Evolutionary conservation across 2,113 vertebrate genomes (phyloP).

Genomic region (Crotalus viridis): DNA sequence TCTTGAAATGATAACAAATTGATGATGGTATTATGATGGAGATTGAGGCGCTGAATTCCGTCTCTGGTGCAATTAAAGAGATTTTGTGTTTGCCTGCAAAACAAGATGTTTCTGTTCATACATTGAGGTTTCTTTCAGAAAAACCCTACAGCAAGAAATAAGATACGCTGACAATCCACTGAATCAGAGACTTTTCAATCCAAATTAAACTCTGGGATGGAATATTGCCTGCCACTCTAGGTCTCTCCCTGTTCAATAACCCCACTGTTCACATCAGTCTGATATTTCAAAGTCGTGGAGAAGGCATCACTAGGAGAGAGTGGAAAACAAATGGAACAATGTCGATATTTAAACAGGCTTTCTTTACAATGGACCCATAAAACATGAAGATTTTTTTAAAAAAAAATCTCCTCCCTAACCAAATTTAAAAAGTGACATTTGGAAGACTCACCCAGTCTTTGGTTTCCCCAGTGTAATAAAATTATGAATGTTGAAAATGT

Average conservation of each 20-base stretch:
- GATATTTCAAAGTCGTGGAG: neutral
- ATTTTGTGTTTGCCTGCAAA: neutral
- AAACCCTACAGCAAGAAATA: neutral
- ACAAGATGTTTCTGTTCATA: neutral
- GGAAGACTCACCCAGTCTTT: neutral
- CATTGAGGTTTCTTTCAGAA: neutral
- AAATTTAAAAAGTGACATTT: neutral
- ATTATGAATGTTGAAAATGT: neutral
- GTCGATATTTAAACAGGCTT: neutral
- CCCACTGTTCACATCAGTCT: neutral
- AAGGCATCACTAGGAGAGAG: neutral
- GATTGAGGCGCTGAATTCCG: neutral
- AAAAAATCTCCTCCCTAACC: neutral
- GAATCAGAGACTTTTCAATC: neutral
- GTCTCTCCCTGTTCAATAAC: neutral
- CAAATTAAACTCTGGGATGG: neutral
- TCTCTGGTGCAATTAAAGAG: neutral
- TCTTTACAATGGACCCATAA: neutral
- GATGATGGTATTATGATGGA: neutral
- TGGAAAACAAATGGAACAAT: neutral
- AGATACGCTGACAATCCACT: neutral
- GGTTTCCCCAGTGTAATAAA: neutral
- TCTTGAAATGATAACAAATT: neutral
- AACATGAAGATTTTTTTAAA: neutral
- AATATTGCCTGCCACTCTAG: neutral